phyloP scores from a whole-genome alignment of 2,113 vertebrate species.

The Sminthopsis crassicaudata region DNA sequence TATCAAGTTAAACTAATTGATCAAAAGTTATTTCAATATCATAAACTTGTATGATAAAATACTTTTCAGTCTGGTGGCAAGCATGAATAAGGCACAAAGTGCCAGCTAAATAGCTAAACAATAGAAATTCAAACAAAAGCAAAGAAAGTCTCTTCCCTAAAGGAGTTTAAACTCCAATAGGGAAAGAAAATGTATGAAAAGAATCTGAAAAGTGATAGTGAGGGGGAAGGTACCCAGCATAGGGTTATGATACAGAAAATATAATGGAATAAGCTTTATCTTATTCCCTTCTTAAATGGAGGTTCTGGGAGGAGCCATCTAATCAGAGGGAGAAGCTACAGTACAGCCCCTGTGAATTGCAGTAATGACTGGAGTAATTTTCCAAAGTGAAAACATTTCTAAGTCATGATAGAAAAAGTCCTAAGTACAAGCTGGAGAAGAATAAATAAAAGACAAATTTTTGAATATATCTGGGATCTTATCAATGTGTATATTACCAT shows the following conservation, averaged over 20 bases:
- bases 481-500: neutral
- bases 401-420: neutral
- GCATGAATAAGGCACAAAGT: neutral
- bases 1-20: conserved; percentile 35
- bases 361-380: neutral
- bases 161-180: neutral
- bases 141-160: neutral
- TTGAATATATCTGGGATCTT: neutral
- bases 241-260: neutral
- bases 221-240: neutral
- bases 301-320: neutral
- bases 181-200: neutral
- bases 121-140: neutral
- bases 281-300: neutral
- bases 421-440: neutral
- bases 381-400: neutral
- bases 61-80: neutral
- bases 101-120: neutral
- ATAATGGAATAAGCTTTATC: neutral
- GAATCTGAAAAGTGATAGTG: neutral
- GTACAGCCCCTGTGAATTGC: neutral
- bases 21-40: conserved; percentile 51
- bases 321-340: no score
- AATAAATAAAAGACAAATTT: neutral
- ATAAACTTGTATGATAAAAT: neutral